Base-by-base conservation (phyloP, 2,113 vertebrate species). In the Dromaius novaehollandiae region DNA sequence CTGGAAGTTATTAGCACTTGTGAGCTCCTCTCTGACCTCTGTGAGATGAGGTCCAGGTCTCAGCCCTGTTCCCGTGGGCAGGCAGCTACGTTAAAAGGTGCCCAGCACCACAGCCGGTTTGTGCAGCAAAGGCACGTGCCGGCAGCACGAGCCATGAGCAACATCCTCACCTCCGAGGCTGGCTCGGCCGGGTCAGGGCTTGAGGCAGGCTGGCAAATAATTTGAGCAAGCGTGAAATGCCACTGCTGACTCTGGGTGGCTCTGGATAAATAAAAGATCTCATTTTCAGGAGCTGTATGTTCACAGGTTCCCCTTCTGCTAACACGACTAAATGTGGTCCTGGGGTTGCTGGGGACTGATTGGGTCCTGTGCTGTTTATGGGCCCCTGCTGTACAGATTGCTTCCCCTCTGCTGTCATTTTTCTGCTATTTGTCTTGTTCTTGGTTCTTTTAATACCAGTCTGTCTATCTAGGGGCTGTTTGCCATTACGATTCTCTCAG, bases 21-120 rank as follows among this genome's bases (percentile, higher is more conserved):
- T 34, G 90, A 93, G 82, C 90, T 80, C 61, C 91, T 51, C 74
- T 60, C 46, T 94, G 96, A 92, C 88, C 90, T 77, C 74, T 15
- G 44, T 13, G 78, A 34, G 82, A 85, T 86, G 80, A 95, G 92
- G 50, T 66, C 82, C 73, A 53, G 6, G 42, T 75, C 86, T 82
- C 79, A 65, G n/a, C 6, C 80, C 0, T 0, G 48, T 64, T 96
- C 71, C 56, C 75, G 55, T 19, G 46, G 86, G 84, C 64, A 76
- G 51, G 30, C 21, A 1, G 32, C 71, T n/a, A n/a, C 4, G 3
- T 55, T 17, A 36, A 80, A 82, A 74, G 42, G 8, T 34, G 13
- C 55, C 71, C 63, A 14, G 82, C 2, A 2, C 51, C 46, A 34
- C 0, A 4, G 68, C 88, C 71, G 28, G 3, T 85, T 65, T 74